Percentiles rank a stretch among this genome's conserved stretches.
Conservation (phyloP, 2,797 vertebrate species). For the Gymnodraco acuticeps region DNA sequence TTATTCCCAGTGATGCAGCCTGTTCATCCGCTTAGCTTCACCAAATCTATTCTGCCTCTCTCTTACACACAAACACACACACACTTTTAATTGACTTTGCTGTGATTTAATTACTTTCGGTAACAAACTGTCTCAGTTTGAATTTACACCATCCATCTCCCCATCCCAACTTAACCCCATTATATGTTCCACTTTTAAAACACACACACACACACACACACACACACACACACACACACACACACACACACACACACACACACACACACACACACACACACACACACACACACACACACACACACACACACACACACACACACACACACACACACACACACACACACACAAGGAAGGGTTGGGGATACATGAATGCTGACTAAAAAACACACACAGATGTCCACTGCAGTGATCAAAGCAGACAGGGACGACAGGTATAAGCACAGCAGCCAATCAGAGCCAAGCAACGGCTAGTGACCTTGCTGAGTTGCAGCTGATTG, state of each 20-base stretch:
- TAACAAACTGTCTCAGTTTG: constrained; percentile 92
- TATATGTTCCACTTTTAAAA: constrained; percentile 35
- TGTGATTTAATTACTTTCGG: constrained; percentile 93
- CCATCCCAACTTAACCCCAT: constrained; percentile 75
- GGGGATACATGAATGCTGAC: too few species aligned
- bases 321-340: constrained; percentile 1
- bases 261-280: constrained; percentile 8
- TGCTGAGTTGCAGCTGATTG: constrained; percentile 91
- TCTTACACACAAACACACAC: constrained; percentile 7
- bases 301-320: constrained; percentile 1
- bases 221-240: constrained; percentile 8
- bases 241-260: constrained; percentile 13
- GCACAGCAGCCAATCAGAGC: constrained; percentile 87
- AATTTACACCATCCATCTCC: constrained; percentile 84
- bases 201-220: constrained; percentile 7
- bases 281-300: constrained; percentile 4
- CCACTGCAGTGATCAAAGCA: constrained; percentile 87
- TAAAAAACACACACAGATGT: constrained; percentile 25
- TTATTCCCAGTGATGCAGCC: constrained; percentile 17
- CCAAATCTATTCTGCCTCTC: constrained; percentile 7
- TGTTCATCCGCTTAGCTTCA: constrained; percentile 31
- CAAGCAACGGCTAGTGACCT: constrained; percentile 87
- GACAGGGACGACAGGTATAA: constrained; percentile 87
- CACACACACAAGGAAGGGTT: constrained; percentile 2
- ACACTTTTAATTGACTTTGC: constrained; percentile 91